These are phyloP conservation scores for Otis tarda DNA, from an alignment of 2,113 vertebrate genomes.

Conservation along the genomic window DNA sequence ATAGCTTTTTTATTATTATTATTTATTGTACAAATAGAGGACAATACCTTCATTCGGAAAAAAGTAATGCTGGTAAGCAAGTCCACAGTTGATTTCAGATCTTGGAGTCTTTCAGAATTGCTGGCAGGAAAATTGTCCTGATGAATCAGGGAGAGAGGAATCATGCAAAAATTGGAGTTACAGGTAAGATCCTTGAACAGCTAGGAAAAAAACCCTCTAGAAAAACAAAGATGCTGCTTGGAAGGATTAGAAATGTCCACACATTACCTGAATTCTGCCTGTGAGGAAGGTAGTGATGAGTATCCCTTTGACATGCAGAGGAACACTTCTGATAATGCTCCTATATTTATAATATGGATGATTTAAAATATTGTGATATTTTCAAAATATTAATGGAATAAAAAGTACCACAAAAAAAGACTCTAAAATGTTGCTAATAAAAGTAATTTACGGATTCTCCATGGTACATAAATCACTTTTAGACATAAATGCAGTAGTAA, in stretches of 20 bases:
- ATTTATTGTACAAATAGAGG: neutral
- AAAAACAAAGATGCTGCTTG: neutral
- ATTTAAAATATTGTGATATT: neutral
- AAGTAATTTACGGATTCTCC: neutral
- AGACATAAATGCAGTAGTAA: neutral
- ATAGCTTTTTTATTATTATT: neutral
- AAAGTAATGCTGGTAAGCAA: constrained; percentile 97
- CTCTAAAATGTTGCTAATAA: neutral
- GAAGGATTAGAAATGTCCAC: neutral
- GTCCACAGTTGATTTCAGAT: constrained; percentile 96
- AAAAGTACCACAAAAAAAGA: neutral
- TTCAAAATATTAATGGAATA: neutral
- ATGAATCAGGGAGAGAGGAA: constrained; percentile 37
- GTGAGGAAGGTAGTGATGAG: neutral
- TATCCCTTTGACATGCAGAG: neutral
- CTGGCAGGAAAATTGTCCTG: constrained; percentile 97
- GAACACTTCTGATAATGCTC: neutral
- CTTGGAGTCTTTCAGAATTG: constrained; percentile 91
- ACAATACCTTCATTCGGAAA: constrained; percentile 95
- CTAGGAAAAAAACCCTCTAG: neutral
- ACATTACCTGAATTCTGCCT: neutral
- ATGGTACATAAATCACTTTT: neutral
- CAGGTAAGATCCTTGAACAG: neutral
- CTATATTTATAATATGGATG: neutral
- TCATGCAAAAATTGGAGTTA: neutral